A percentile compares a stretch with the other conserved stretches of the same genome.
Conservation (phyloP, 2,113 vertebrate genomes). For the Sialia sialis region DNA sequence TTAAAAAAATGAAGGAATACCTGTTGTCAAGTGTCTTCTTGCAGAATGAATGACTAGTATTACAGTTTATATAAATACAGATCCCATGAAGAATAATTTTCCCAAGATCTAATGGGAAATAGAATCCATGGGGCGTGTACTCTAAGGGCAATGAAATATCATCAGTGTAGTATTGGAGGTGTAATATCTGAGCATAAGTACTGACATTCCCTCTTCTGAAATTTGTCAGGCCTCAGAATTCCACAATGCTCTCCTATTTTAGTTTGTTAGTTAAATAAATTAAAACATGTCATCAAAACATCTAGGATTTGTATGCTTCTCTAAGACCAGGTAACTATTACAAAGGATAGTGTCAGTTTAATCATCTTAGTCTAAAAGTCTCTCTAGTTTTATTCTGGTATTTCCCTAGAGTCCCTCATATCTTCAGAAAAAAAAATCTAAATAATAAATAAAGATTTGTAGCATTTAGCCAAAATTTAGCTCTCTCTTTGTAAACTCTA, state of each 20-base stretch:
- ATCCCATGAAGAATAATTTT: background rate
- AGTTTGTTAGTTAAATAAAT: background rate
- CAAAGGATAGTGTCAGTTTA: background rate
- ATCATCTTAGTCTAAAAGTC: background rate
- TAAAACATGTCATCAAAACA: background rate
- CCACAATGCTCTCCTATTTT: background rate
- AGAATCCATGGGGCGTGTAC: background rate
- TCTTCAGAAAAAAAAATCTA: background rate
- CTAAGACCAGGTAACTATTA: background rate
- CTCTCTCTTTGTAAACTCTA: background rate
- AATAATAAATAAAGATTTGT: background rate
- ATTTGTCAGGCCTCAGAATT: background rate
- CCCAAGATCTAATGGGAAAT: background rate
- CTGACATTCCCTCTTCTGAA: background rate
- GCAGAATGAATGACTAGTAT: background rate
- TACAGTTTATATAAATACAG: background rate
- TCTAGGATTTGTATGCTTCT: background rate
- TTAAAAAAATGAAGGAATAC: background rate
- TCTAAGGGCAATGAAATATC: background rate
- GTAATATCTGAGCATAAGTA: background rate
- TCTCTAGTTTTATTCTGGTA: background rate
- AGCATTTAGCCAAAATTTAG: background rate
- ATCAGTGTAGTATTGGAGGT: background rate
- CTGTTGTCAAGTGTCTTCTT: background rate
- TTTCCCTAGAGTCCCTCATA: background rate